Evolutionary conservation across 2,113 vertebrate species (phyloP).

Genomic region (Varanus salvator): DNA sequence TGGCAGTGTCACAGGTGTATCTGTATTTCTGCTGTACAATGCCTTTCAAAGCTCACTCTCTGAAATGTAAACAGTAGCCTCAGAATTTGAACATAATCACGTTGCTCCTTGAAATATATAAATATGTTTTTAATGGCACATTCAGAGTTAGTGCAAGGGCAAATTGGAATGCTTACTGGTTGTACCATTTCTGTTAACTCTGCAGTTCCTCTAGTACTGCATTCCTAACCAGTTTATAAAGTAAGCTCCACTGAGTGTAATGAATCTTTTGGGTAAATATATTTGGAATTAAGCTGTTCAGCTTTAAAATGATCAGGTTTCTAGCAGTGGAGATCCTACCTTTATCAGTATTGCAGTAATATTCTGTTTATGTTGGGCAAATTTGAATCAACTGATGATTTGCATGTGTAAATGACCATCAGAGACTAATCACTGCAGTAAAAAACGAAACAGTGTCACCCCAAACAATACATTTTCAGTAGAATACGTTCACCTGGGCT

Average conservation of each 20-base stretch:
- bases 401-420: not conserved
- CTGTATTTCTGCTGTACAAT: not conserved
- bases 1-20: not conserved
- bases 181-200: not conserved
- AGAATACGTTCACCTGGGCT: not conserved
- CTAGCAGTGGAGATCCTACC: not conserved
- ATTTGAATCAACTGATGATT: not conserved
- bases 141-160: not conserved
- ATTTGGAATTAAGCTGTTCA: not conserved
- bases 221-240: not conserved
- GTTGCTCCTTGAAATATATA: not conserved
- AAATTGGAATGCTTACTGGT: not conserved
- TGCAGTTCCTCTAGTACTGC: not conserved
- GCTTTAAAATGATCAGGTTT: not conserved
- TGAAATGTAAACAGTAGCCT: not conserved
- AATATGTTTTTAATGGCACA: not conserved
- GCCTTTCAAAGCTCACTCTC: not conserved
- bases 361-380: not conserved
- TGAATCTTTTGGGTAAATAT: not conserved
- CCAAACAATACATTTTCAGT: not conserved
- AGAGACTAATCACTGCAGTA: not conserved
- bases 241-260: no score
- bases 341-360: not conserved
- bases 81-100: not conserved
- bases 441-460: not conserved